Evolutionary conservation across 2,797 vertebrate species (phyloP).

Genomic region (Schizopygopsis pylzovi): DNA sequence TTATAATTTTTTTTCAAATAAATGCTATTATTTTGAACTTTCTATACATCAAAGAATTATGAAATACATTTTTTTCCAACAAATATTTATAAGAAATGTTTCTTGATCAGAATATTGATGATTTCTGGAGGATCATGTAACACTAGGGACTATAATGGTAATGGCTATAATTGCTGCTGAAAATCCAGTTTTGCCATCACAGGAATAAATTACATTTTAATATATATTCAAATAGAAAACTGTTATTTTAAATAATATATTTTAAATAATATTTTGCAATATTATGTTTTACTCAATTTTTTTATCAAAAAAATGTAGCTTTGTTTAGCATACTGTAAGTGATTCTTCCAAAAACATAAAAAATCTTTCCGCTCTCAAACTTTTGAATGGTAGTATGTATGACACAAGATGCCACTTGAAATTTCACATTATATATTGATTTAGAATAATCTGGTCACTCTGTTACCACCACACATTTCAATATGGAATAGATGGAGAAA

Average conservation of each 20-base stretch:
- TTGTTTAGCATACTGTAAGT: not conserved
- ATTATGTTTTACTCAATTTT: not conserved
- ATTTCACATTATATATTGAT: not conserved
- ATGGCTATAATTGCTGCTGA: not conserved
- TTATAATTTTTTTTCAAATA: too few relatives aligned
- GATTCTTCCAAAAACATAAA: not conserved
- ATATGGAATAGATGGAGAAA: not conserved
- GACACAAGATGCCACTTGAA: not conserved
- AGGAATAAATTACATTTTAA: not conserved
- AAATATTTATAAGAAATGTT: too few relatives aligned
- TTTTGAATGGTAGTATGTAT: not conserved
- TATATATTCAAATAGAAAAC: not conserved
- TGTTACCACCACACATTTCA: not conserved
- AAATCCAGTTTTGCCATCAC: not conserved
- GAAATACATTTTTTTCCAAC: too few relatives aligned
- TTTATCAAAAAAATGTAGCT: not conserved
- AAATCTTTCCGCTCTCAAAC: not conserved
- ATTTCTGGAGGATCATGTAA: not conserved
- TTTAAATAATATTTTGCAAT: not conserved
- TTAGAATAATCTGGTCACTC: not conserved
- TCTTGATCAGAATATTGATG: not conserved
- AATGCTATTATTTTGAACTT: too few relatives aligned
- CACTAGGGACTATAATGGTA: not conserved
- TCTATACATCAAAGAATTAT: too few relatives aligned
- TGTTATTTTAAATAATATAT: not conserved